Evolutionary conservation across 2,113 vertebrate genomes (phyloP).

Genomic region (Gallinago paraguaiae): DNA sequence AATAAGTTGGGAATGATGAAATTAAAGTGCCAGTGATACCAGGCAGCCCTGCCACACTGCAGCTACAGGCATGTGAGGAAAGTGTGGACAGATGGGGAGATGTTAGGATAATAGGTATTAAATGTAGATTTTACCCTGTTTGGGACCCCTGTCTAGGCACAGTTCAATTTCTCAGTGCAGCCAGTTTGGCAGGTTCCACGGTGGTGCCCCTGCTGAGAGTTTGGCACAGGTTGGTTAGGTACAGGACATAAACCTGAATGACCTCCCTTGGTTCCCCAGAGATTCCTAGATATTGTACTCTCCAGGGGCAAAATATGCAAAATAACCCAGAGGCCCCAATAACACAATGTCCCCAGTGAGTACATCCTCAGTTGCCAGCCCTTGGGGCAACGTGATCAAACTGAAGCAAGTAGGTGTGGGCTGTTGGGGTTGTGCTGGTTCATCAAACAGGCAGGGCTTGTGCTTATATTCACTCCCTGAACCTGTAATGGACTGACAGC

Average conservation of each 20-base stretch:
- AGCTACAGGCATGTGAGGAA: not conserved
- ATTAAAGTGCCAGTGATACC: constrained; percentile 62
- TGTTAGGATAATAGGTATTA: constrained; percentile 58
- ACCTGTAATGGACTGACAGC: not conserved
- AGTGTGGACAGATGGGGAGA: constrained; percentile 58
- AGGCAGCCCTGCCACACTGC: not conserved
- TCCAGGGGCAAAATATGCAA: not conserved
- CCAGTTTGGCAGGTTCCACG: not conserved
- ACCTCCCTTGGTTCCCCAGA: not conserved
- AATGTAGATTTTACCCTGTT: constrained; percentile 30
- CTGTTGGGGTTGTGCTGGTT: not conserved
- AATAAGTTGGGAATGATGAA: constrained; percentile 69
- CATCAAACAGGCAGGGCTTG: not conserved
- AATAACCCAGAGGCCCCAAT: not conserved
- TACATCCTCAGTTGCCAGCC: not conserved
- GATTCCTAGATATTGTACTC: not conserved
- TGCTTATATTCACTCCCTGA: not conserved
- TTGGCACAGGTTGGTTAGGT: not conserved
- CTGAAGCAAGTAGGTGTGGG: not conserved
- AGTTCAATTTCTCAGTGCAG: not conserved
- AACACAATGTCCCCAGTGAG: rapidly evolving
- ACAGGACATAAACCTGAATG: not conserved
- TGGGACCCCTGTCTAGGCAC: not conserved
- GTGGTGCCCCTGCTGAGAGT: not conserved
- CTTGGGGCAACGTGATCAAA: rapidly evolving